phyloP scores from a whole-genome alignment of 2,888 invertebrate species.

The Erebia palarica region DNA sequence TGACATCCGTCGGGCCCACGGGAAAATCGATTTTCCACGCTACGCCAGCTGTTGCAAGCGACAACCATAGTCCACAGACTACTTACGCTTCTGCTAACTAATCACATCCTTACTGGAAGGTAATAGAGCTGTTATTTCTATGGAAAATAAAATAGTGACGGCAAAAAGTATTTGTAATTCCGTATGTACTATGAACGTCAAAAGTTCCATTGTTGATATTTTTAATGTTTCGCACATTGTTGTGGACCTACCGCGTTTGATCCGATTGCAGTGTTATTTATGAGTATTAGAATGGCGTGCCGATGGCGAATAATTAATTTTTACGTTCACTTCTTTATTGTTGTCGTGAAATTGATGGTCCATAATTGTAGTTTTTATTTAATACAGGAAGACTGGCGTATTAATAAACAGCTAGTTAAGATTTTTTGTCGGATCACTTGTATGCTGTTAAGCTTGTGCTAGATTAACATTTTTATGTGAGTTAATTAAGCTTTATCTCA shows the following conservation, averaged over 20 bases:
- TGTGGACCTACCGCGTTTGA: slow-evolving; percentile 78
- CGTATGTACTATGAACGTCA: slow-evolving; percentile 79
- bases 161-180: slow-evolving; percentile 49
- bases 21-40: slow-evolving; percentile 82
- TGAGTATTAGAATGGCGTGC: slow-evolving; percentile 79
- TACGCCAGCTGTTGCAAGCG: slow-evolving; percentile 79
- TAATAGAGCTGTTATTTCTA: slow-evolving; percentile 48
- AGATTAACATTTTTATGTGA: slow-evolving; percentile 7
- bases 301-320: slow-evolving; percentile 77
- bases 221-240: slow-evolving; percentile 83
- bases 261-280: slow-evolving; percentile 79
- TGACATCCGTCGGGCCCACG: slow-evolving; percentile 79
- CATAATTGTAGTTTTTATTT: slow-evolving; percentile 49
- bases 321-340: slow-evolving; percentile 74
- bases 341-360: slow-evolving; percentile 64
- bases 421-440: slow-evolving; percentile 26
- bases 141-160: slow-evolving; percentile 28
- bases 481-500: neutral
- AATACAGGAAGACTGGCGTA: slow-evolving; percentile 40
- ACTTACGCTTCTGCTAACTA: slow-evolving; percentile 39
- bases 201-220: slow-evolving; percentile 82
- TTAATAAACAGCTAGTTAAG: slow-evolving; percentile 38
- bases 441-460: slow-evolving; percentile 4
- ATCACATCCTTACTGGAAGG: slow-evolving; percentile 42
- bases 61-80: slow-evolving; percentile 60